Evolutionary conservation across 2,888 invertebrate genomes (phyloP).

Genomic region (Oxyscelio sp.): DNA sequence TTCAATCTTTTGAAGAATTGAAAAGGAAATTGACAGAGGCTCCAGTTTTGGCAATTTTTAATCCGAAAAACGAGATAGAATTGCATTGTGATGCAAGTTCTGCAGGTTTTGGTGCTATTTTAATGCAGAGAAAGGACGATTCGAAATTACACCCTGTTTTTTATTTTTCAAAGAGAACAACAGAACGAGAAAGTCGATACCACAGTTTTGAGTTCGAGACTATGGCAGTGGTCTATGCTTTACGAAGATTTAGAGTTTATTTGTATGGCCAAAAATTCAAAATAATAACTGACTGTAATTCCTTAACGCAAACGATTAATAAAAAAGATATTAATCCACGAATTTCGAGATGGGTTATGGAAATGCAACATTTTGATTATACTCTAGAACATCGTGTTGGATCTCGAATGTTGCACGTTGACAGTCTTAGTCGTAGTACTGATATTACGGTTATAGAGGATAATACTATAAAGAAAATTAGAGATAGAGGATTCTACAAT

Average conservation of each 20-base stretch:
- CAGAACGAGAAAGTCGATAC: background rate
- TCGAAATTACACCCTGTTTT: background rate
- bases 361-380: slow-evolving; percentile 31
- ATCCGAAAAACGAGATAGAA: background rate
- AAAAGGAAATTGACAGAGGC: background rate
- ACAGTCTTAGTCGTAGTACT: too few species aligned
- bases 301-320: background rate
- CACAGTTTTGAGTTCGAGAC: background rate
- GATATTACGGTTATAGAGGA: too few species aligned
- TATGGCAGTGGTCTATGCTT: background rate
- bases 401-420: too few species aligned
- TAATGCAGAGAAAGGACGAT: background rate
- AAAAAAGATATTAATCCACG: slow-evolving; percentile 22
- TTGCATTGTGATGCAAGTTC: background rate
- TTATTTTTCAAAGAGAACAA: background rate
- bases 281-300: slow-evolving; percentile 36
- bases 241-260: slow-evolving; percentile 3
- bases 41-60: background rate
- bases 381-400: background rate
- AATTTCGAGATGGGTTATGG: slow-evolving; percentile 29
- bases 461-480: background rate
- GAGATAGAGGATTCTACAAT: background rate
- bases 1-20: too few species aligned
- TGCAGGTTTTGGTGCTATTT: background rate
- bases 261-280: slow-evolving; percentile 14